phyloP scores from a whole-genome alignment of 2,113 vertebrate species.

The Prunella himalayana region DNA sequence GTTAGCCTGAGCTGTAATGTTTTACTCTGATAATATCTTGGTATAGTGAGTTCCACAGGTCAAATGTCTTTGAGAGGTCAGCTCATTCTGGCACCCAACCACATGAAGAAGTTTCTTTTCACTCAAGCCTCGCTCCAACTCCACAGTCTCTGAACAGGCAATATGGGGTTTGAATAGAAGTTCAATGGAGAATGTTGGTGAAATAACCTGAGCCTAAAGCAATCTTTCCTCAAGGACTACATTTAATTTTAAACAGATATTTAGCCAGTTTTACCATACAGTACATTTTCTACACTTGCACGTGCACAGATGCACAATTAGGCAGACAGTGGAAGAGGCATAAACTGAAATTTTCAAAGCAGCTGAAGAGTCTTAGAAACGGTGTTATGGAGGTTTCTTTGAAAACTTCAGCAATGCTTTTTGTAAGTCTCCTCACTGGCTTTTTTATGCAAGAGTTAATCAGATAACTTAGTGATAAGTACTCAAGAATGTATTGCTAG shows the following conservation, averaged over 20 bases:
- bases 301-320: rapidly evolving
- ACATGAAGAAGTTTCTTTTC: neutral
- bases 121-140: neutral
- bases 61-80: neutral
- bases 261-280: neutral
- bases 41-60: neutral
- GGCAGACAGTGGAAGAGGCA: neutral
- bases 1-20: neutral
- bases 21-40: neutral
- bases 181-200: neutral
- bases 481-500: neutral
- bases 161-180: neutral
- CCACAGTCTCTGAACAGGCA: neutral
- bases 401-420: neutral
- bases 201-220: neutral
- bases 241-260: neutral
- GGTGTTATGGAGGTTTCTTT: neutral
- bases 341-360: neutral
- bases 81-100: neutral
- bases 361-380: neutral
- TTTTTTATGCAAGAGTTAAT: neutral
- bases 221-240: neutral
- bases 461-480: neutral
- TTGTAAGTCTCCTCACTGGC: neutral
- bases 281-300: neutral